These are phyloP conservation scores for Crocodylus rhombifer DNA, from an alignment of 2,797 vertebrate species.

Conservation along the genomic window DNA sequence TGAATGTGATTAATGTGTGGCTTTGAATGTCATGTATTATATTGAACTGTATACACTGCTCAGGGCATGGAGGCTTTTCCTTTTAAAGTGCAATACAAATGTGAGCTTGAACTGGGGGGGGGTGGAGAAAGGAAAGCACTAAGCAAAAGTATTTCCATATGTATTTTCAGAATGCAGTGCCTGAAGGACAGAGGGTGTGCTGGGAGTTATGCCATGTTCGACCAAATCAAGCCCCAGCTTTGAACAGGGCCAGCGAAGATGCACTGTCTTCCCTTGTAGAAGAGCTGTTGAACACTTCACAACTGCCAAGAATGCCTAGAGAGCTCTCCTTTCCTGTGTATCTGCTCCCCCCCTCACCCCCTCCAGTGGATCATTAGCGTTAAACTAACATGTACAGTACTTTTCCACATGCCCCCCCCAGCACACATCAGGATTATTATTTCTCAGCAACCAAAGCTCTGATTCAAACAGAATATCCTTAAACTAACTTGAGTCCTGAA, in stretches of 20 bases:
- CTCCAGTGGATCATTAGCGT: slow-evolving; percentile 62
- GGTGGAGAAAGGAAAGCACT: slow-evolving; percentile 53
- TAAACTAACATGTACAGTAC: slow-evolving; percentile 24
- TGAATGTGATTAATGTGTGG: slow-evolving; percentile 72
- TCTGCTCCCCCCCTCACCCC: slow-evolving; percentile 64
- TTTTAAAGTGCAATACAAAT: slow-evolving; percentile 66
- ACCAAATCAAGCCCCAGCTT: slow-evolving; percentile 62
- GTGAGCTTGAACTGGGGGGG: slow-evolving; percentile 61
- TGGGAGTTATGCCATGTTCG: slow-evolving; percentile 65
- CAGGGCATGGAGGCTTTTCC: slow-evolving; percentile 60
- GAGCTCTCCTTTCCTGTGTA: slow-evolving; percentile 51
- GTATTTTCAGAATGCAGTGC: slow-evolving; percentile 63
- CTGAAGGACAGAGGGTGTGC: slow-evolving; percentile 51
- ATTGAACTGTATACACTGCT: slow-evolving; percentile 71
- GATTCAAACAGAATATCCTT: slow-evolving; percentile 39
- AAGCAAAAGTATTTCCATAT: slow-evolving; percentile 75
- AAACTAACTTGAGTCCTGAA: slow-evolving; percentile 49
- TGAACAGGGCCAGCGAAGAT: slow-evolving; percentile 66
- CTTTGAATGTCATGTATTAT: slow-evolving; percentile 73
- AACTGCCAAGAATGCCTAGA: slow-evolving; percentile 61
- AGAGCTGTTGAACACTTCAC: slow-evolving; percentile 55
- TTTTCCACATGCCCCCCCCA: background rate
- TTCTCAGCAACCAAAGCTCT: slow-evolving; percentile 28
- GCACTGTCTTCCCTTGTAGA: slow-evolving; percentile 46
- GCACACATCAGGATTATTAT: slow-evolving; percentile 31